Evolutionary conservation across 2,113 vertebrate genomes (phyloP).

Genomic region (Tachysurus vachellii): DNA sequence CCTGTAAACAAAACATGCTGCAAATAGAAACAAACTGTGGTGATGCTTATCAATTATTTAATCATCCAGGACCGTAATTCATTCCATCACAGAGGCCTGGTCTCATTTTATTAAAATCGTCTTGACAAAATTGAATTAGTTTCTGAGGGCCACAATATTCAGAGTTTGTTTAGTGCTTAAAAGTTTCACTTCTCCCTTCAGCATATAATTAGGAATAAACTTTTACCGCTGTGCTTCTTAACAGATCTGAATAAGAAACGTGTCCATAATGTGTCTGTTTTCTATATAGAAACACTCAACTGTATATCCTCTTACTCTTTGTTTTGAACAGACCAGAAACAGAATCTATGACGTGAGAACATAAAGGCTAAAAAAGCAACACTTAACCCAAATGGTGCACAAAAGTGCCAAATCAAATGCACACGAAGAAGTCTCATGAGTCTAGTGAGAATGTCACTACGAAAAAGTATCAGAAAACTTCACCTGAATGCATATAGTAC

Average conservation of each 20-base stretch:
- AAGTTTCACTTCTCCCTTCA: conserved; percentile 3
- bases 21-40: not conserved
- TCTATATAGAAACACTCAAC: not conserved
- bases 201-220: not conserved
- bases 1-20: not conserved
- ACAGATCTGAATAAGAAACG: not conserved
- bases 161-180: not conserved
- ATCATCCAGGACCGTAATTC: conserved; percentile 14
- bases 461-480: conserved; percentile 65
- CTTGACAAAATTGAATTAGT: conserved; percentile 43
- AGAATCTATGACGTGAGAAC: not conserved
- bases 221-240: not conserved
- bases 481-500: conserved; percentile 56
- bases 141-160: conserved; percentile 27
- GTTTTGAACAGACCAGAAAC: conserved; percentile 13
- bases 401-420: conserved; percentile 19
- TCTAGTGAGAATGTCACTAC: conserved; percentile 55
- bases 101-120: conserved; percentile 39
- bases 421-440: not conserved
- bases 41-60: conserved; percentile 13
- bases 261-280: not conserved
- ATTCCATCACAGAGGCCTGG: not conserved
- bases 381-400: conserved; percentile 22
- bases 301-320: conserved; percentile 4
- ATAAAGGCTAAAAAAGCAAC: conserved; percentile 21